phyloP scores from a whole-genome alignment of 2,797 vertebrate species.

The Tangara arthus region DNA sequence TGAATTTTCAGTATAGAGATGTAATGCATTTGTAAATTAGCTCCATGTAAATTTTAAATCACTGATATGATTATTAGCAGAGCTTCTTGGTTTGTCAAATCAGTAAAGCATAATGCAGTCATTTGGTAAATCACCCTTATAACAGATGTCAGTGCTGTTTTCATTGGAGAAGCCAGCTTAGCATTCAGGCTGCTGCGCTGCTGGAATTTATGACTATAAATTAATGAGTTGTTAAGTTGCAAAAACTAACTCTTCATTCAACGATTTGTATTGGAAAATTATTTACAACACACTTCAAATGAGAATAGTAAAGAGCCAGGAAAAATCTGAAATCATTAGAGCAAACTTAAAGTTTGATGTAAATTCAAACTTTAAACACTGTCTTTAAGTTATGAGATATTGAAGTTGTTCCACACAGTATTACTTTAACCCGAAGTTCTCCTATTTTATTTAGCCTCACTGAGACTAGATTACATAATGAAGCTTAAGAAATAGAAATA shows the following conservation, averaged over 20 bases:
- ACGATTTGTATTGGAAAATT: not conserved
- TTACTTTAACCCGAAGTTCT: not conserved
- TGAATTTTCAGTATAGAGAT: not conserved
- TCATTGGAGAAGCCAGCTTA: not conserved
- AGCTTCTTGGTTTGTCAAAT: not conserved
- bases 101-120: not conserved
- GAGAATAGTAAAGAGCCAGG: not conserved
- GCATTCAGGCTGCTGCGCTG: not conserved
- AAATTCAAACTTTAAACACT: not conserved
- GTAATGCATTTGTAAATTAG: not conserved
- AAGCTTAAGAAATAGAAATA: not conserved
- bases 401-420: not conserved
- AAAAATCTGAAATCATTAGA: not conserved
- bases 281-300: not conserved
- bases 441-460: not conserved
- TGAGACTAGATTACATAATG: not conserved
- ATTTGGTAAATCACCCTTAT: not conserved
- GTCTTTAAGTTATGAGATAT: not conserved
- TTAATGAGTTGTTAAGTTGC: not conserved
- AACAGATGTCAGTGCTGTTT: not conserved
- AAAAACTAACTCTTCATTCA: not conserved
- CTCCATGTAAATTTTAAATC: not conserved
- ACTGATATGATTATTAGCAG: not conserved
- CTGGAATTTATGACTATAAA: not conserved
- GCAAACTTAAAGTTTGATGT: not conserved